Conservation (phyloP, 2,888 invertebrate genomes). For the Megaustenia siamemsis region DNA sequence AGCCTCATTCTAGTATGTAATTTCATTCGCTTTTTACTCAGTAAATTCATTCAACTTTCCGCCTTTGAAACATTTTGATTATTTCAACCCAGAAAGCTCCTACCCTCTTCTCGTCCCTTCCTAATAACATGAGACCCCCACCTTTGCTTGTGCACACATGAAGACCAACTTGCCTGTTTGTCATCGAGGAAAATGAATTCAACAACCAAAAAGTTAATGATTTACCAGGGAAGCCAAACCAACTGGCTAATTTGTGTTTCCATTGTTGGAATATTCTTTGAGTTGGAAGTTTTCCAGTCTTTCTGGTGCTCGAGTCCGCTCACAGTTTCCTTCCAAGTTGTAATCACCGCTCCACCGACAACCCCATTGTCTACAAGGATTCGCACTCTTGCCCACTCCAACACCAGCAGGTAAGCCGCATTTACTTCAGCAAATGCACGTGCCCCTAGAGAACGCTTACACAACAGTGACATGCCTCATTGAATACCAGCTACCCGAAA, state of each 20-base stretch:
- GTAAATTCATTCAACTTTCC: no score
- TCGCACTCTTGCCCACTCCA: not conserved
- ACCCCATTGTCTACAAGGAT: not conserved
- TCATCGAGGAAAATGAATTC: no score
- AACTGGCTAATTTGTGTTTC: not conserved
- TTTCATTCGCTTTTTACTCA: no score
- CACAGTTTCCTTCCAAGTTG: not conserved
- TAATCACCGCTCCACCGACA: conserved; percentile 5
- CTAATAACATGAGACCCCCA: no score
- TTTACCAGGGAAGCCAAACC: not conserved
- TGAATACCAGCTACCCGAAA: not conserved
- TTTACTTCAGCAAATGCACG: not conserved
- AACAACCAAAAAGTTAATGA: no score
- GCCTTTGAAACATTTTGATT: no score
- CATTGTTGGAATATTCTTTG: not conserved
- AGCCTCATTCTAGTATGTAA: no score
- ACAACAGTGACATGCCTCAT: not conserved
- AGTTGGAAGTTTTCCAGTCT: not conserved
- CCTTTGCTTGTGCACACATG: no score
- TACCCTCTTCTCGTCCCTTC: no score
- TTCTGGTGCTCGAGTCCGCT: not conserved
- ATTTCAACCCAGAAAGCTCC: no score
- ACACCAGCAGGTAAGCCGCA: not conserved
- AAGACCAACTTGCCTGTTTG: no score
- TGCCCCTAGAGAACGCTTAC: not conserved